Evolutionary conservation across 2,888 invertebrate species (phyloP), one percentile per base, ranked within the genome.

Genomic region (Nesidiocoris tenuis): DNA sequence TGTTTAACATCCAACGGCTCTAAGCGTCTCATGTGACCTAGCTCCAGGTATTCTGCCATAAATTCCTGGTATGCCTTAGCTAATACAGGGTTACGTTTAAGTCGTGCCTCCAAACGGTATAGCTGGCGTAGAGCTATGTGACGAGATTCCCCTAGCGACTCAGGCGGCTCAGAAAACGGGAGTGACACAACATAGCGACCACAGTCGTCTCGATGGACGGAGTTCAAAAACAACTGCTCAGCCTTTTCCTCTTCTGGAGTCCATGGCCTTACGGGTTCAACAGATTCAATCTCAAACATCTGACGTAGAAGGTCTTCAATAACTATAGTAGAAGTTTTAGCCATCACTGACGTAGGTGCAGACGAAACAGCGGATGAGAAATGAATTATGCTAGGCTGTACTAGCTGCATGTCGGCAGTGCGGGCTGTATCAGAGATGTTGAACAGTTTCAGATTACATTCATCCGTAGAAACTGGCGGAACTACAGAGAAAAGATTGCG

Each of bases 1-100:
- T n/a, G n/a, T n/a, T n/a, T n/a, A n/a, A n/a, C n/a, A n/a, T n/a
- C n/a, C n/a, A n/a, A n/a, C n/a, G n/a, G n/a, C n/a, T n/a, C n/a
- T n/a, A n/a, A n/a, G n/a, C n/a, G n/a, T n/a, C n/a, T n/a, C n/a
- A n/a, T n/a, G 16, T 77, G 72, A 55, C 77, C 76, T 5, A 76
- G 24, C n/a, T 24, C 39, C 5, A 63, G 18, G 57, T 77, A 77
- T 56, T 77, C 77, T 2, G 3, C 21, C 74, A 77, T 72, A 54
- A 67, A 77, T 12, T 67, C 16, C 12, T 9, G 12, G 22, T 76
- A 77, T 5, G 59, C n/a, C 0, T 7, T 0, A 1, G 19, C 18
- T 16, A 71, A 9, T 12, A 23, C 39, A 18, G 67, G 21, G 23
- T 76, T 54, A 3, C 59, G 66, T 39, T 17, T n/a, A 1, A 76